A percentile compares a stretch with the other conserved stretches of the same genome.
These are phyloP conservation scores for Deilephila porcellus DNA, from an alignment of 2,888 invertebrate species.

Conservation along the genomic window DNA sequence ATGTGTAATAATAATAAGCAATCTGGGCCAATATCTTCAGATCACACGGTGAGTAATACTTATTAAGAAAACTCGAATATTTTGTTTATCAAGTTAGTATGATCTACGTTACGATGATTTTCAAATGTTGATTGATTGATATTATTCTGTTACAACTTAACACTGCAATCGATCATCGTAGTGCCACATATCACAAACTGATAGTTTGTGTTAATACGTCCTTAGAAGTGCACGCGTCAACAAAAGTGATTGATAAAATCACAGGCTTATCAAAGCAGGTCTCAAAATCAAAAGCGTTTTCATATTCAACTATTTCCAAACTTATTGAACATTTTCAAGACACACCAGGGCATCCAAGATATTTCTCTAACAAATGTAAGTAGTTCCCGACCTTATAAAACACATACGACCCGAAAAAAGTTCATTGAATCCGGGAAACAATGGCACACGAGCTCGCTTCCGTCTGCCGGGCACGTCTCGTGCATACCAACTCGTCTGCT, in stretches of 20 bases:
- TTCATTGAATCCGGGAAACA: slow-evolving; percentile 77
- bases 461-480: slow-evolving; percentile 62
- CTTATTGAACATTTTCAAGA: background rate
- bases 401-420: slow-evolving; percentile 66
- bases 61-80: too few relatives aligned
- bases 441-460: slow-evolving; percentile 62
- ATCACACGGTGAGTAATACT: too few relatives aligned
- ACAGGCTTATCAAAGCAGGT: too few relatives aligned
- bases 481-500: slow-evolving; percentile 64
- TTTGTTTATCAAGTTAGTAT: too few relatives aligned
- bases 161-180: background rate
- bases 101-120: too few relatives aligned
- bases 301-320: background rate
- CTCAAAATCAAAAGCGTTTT: background rate
- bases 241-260: too few relatives aligned
- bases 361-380: slow-evolving; percentile 11
- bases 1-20: too few relatives aligned
- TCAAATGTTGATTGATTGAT: too few relatives aligned
- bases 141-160: background rate
- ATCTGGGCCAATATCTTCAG: too few relatives aligned
- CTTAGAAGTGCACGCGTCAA: background rate
- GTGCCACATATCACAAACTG: background rate
- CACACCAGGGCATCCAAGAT: background rate
- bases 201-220: background rate
- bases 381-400: slow-evolving; percentile 39